Conservation (phyloP, 2,797 vertebrate genomes). For the Ctenosaura bakeri region DNA sequence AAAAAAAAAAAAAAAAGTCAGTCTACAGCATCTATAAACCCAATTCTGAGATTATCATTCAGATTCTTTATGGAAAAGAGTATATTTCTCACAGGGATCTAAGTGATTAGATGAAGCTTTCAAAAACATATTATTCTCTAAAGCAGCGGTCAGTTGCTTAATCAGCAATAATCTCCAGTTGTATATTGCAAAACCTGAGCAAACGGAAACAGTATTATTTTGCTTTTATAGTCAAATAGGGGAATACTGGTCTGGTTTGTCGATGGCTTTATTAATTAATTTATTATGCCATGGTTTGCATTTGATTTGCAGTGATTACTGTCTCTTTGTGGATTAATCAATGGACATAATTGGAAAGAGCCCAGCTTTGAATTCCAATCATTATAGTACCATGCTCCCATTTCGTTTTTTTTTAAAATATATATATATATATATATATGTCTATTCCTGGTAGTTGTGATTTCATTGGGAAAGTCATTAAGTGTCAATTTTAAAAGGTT, state of each 20-base stretch:
- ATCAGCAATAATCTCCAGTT: constrained; percentile 34
- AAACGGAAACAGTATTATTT: constrained; percentile 51
- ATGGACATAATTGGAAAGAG: constrained; percentile 54
- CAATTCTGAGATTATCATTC: not conserved
- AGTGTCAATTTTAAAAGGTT: constrained; percentile 37
- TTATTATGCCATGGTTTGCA: constrained; percentile 63
- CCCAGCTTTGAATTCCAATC: not conserved
- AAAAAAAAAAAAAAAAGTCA: not conserved
- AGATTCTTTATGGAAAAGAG: constrained; percentile 23
- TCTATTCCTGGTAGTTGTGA: constrained; percentile 1
- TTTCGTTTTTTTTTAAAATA: constrained; percentile 42
- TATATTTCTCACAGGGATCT: constrained; percentile 1
- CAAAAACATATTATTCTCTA: not conserved
- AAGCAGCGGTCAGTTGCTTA: constrained; percentile 59
- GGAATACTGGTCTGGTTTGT: constrained; percentile 52
- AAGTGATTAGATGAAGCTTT: not conserved
- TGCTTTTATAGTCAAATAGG: constrained; percentile 45
- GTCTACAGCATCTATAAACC: constrained; percentile 10
- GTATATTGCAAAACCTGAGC: constrained; percentile 56
- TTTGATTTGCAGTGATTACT: constrained; percentile 68
- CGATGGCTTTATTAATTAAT: constrained; percentile 66
- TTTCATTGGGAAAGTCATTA: constrained; percentile 20
- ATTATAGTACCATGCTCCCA: rapidly evolving
- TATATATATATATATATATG: too few relatives aligned
- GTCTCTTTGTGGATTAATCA: constrained; percentile 52